phyloP scores from a whole-genome alignment of 2,113 vertebrate genomes.

The Bos javanicus region DNA sequence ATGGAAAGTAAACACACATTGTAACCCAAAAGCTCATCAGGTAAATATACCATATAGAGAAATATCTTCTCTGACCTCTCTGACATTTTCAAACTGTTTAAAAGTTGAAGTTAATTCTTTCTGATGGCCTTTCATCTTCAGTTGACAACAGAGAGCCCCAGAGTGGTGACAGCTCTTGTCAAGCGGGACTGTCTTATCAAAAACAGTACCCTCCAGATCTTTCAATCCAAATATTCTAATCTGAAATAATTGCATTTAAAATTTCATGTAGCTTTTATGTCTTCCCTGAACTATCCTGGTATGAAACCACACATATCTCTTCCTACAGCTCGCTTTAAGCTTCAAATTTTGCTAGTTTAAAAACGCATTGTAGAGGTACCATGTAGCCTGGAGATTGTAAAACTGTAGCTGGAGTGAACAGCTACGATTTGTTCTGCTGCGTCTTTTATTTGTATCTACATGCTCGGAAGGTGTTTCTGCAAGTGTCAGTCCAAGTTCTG shows the following conservation, averaged over 20 bases:
- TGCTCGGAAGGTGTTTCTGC: neutral
- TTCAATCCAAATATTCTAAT: conserved; percentile 82
- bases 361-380: neutral
- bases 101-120: conserved; percentile 86
- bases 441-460: conserved; percentile 47
- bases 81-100: conserved; percentile 86
- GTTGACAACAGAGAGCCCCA: conserved; percentile 78
- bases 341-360: neutral
- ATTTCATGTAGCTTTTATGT: conserved; percentile 71
- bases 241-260: conserved; percentile 85
- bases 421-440: conserved; percentile 29
- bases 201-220: conserved; percentile 82
- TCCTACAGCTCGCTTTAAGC: neutral
- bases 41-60: conserved; percentile 79
- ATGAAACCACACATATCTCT: conserved; percentile 4
- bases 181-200: conserved; percentile 80
- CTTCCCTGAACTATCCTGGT: neutral
- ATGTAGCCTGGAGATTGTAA: neutral
- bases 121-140: conserved; percentile 83
- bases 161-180: conserved; percentile 82
- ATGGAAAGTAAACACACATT: conserved; percentile 79
- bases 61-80: conserved; percentile 80
- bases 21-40: conserved; percentile 82
- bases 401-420: neutral
- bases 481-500: neutral